Conservation (phyloP, 2,797 vertebrate species). For the Mergus octosetaceus region DNA sequence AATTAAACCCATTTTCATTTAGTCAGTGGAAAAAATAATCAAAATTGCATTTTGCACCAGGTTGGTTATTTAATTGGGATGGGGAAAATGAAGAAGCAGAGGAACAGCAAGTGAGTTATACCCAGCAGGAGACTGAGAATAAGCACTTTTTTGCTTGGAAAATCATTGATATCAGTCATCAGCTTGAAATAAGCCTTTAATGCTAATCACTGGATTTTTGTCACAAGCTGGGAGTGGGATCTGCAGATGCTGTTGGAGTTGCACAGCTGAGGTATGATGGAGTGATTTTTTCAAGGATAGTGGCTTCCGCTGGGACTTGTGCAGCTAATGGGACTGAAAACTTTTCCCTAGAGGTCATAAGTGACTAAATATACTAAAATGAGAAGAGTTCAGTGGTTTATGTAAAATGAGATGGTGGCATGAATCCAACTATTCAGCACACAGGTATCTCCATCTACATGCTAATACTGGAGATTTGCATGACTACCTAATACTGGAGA, state of each 20-base stretch:
- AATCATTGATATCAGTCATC: constrained; percentile 14
- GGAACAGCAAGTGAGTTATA: constrained; percentile 9
- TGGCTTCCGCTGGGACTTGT: constrained; percentile 11
- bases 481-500: background rate
- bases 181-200: constrained; percentile 43
- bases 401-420: constrained; percentile 29
- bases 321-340: constrained; percentile 30
- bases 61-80: constrained; percentile 44
- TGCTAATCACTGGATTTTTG: constrained; percentile 13
- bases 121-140: constrained; percentile 25
- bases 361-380: constrained; percentile 25
- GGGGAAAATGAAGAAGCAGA: constrained; percentile 38
- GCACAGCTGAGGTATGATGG: background rate
- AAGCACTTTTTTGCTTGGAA: constrained; percentile 27
- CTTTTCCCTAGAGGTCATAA: background rate
- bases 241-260: constrained; percentile 11
- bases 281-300: constrained; percentile 47
- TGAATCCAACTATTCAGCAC: constrained; percentile 3
- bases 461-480: background rate
- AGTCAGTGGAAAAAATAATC: background rate
- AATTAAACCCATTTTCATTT: constrained; percentile 61
- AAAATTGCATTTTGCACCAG: constrained; percentile 29
- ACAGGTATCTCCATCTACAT: background rate
- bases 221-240: background rate
- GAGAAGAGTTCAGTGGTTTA: constrained; percentile 37